phyloP scores from a whole-genome alignment of 2,797 vertebrate genomes.

The Melanotaenia pygmaea region DNA sequence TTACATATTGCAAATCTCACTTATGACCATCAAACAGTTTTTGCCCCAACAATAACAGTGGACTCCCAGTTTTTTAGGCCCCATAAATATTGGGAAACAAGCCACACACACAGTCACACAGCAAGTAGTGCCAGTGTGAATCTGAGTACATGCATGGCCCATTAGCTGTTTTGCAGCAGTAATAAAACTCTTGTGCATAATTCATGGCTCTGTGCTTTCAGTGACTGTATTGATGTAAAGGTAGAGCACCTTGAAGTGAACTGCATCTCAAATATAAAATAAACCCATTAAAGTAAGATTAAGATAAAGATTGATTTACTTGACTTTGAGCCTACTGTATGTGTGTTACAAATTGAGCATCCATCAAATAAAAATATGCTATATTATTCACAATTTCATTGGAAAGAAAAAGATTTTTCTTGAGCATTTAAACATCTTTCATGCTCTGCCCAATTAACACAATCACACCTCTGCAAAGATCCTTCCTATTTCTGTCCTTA shows the following conservation, averaged over 20 bases:
- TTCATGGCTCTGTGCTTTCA: slow-evolving; percentile 61
- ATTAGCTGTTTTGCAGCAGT: slow-evolving; percentile 71
- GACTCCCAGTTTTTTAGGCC: neutral
- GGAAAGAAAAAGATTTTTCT: neutral
- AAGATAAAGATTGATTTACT: slow-evolving; percentile 40
- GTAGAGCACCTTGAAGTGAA: slow-evolving; percentile 60
- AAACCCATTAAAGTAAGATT: slow-evolving; percentile 41
- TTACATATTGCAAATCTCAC: neutral
- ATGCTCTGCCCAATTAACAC: slow-evolving; percentile 62
- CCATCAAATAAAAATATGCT: slow-evolving; percentile 59
- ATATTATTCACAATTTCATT: slow-evolving; percentile 27
- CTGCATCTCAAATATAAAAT: slow-evolving; percentile 57
- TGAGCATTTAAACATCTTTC: slow-evolving; percentile 27
- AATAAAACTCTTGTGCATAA: slow-evolving; percentile 70
- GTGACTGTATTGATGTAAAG: slow-evolving; percentile 54
- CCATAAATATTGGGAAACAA: slow-evolving; percentile 3
- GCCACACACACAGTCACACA: slow-evolving; percentile 1
- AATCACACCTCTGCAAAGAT: slow-evolving; percentile 49
- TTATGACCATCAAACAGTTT: neutral
- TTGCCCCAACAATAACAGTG: too few relatives aligned
- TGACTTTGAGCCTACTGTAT: slow-evolving; percentile 23
- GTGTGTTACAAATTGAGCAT: slow-evolving; percentile 33
- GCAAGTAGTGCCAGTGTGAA: slow-evolving; percentile 43
- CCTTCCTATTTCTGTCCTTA: slow-evolving; percentile 48
- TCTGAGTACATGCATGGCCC: slow-evolving; percentile 54